Evolutionary conservation across 2,113 vertebrate species (phyloP).

Genomic region (Microcebus murinus): DNA sequence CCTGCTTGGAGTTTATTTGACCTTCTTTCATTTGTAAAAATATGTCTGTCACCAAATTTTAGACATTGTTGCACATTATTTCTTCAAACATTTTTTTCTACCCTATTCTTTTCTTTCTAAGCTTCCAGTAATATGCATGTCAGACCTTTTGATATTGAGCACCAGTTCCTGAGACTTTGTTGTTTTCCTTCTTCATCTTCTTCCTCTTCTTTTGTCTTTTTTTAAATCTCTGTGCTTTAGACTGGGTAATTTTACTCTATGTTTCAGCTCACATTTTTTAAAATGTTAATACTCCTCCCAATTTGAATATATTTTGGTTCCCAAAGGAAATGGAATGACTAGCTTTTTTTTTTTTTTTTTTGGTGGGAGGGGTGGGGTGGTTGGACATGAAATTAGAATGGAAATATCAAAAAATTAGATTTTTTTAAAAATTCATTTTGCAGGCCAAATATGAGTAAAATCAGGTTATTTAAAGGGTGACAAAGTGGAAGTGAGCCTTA

Average conservation of each 20-base stretch:
- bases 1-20: background rate
- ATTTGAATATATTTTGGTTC: conserved; percentile 9
- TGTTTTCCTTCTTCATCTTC: background rate
- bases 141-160: background rate
- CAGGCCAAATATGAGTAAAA: background rate
- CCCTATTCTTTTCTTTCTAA: background rate
- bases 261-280: background rate
- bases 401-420: background rate
- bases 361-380: too few species aligned
- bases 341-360: background rate
- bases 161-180: background rate
- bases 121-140: background rate
- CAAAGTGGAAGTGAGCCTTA: background rate
- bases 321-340: background rate
- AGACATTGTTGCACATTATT: background rate
- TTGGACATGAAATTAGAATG: background rate
- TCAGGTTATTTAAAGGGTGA: background rate
- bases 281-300: background rate
- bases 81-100: background rate
- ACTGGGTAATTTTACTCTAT: background rate
- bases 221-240: background rate
- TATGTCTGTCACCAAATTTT: background rate
- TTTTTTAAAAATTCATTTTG: background rate
- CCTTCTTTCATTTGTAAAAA: conserved; percentile 17
- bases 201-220: background rate